phyloP scores from a whole-genome alignment of 2,888 invertebrate species.

The Saturnia pavonia region DNA sequence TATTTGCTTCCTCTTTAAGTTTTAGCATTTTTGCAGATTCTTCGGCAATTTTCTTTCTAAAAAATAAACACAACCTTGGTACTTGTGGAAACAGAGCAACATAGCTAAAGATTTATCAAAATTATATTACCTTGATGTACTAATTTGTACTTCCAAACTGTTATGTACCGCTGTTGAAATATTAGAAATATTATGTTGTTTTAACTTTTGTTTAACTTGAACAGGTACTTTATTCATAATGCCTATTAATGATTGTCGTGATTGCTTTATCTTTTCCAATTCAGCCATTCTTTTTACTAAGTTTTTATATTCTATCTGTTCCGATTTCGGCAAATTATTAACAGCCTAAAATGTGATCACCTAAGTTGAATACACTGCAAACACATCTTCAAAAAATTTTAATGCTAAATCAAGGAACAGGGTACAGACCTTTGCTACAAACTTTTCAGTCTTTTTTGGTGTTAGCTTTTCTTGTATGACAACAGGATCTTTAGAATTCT shows the following conservation, averaged over 20 bases:
- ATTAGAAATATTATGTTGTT: slow-evolving; percentile 57
- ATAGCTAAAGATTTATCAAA: neutral
- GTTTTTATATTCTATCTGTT: slow-evolving; percentile 75
- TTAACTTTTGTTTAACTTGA: slow-evolving; percentile 59
- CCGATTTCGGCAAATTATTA: slow-evolving; percentile 73
- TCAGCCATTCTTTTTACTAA: slow-evolving; percentile 76
- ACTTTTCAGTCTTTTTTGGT: slow-evolving; percentile 60
- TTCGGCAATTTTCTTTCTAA: slow-evolving; percentile 72
- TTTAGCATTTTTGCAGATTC: slow-evolving; percentile 71
- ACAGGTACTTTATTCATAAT: slow-evolving; percentile 37
- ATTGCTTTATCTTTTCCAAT: slow-evolving; percentile 72
- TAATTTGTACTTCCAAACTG: slow-evolving; percentile 65
- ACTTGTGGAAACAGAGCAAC: neutral
- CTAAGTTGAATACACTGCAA: slow-evolving; percentile 15
- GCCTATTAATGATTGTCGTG: slow-evolving; percentile 57
- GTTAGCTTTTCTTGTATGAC: slow-evolving; percentile 48
- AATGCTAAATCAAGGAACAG: neutral
- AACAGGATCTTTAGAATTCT: slow-evolving; percentile 59
- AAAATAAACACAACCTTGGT: slow-evolving; percentile 27
- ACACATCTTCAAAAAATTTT: slow-evolving; percentile 10
- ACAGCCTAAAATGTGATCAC: slow-evolving; percentile 60
- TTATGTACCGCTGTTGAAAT: slow-evolving; percentile 31
- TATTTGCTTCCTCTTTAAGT: slow-evolving; percentile 67
- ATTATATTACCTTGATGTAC: slow-evolving; percentile 61
- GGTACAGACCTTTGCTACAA: slow-evolving; percentile 67